These are phyloP conservation scores for Eupelmus urozonus DNA, from an alignment of 2,888 invertebrate genomes.

Conservation along the genomic window DNA sequence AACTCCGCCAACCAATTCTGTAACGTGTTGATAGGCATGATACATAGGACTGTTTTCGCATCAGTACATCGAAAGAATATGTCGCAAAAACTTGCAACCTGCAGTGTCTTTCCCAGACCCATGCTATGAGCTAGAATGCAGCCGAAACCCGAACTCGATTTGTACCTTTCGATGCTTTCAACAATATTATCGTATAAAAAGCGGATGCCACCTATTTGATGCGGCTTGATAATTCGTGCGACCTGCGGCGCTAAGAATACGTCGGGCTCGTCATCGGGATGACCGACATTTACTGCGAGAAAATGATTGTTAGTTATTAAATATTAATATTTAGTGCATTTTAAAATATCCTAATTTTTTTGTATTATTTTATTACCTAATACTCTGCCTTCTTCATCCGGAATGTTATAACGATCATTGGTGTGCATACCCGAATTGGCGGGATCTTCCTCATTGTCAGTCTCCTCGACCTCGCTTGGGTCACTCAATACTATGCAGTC, in stretches of 20 bases:
- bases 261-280: constrained; percentile 93
- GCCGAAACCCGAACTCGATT: constrained; percentile 90
- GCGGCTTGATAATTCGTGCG: constrained; percentile 94
- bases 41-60: constrained; percentile 93
- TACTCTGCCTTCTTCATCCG: constrained; percentile 94
- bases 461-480: constrained; percentile 87
- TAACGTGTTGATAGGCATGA: constrained; percentile 98
- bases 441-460: constrained; percentile 90
- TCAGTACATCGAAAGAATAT: constrained; percentile 94
- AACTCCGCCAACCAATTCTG: constrained; percentile 99
- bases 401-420: constrained; percentile 93
- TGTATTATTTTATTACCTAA: constrained; percentile 75
- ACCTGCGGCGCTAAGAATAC: constrained; percentile 95
- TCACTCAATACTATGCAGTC: constrained; percentile 93
- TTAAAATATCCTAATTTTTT: too few species aligned
- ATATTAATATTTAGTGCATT: neutral
- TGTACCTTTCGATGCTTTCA: constrained; percentile 93
- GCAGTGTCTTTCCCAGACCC: constrained; percentile 99
- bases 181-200: constrained; percentile 98
- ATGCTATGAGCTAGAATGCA: constrained; percentile 99
- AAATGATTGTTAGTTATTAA: neutral
- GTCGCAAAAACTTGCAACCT: constrained; percentile 97
- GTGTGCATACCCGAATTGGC: constrained; percentile 95
- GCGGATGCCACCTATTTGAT: constrained; percentile 97
- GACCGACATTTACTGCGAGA: constrained; percentile 89